Evolutionary conservation across 2,888 invertebrate species (phyloP).

Genomic region (Aphelenchoides bicaudatus): DNA sequence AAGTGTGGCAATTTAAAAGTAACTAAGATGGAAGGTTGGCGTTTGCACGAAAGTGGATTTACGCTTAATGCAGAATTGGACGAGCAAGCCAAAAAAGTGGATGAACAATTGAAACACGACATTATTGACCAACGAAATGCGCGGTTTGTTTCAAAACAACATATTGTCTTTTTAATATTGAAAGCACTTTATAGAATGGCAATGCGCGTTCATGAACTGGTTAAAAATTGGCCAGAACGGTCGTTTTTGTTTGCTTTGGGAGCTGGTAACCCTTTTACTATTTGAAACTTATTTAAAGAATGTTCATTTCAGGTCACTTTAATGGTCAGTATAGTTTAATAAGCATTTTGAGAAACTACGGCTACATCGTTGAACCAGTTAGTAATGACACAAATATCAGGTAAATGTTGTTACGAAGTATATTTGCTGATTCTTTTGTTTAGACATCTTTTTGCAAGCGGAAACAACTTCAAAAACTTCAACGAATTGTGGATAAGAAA

Average conservation of each 20-base stretch:
- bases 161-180: no score
- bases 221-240: conserved; percentile 62
- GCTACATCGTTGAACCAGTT: conserved; percentile 26
- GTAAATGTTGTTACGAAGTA: conserved; percentile 8
- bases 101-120: conserved; percentile 65
- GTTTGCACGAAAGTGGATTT: conserved; percentile 30
- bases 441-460: no score
- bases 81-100: conserved; percentile 53
- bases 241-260: conserved; percentile 67
- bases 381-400: neutral
- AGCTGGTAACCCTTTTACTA: conserved; percentile 61
- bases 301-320: conserved; percentile 36
- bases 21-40: conserved; percentile 32
- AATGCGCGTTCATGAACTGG: conserved; percentile 62
- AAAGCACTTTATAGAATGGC: no score
- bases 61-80: conserved; percentile 26
- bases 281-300: neutral
- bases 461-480: neutral
- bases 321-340: conserved; percentile 38
- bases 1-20: conserved; percentile 43
- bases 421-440: conserved; percentile 6
- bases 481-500: conserved; percentile 5
- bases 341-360: conserved; percentile 28
- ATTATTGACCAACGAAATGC: conserved; percentile 65
- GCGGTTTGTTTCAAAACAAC: no score